Percentiles rank a stretch among this genome's conserved stretches.
Evolutionary conservation across 2,797 vertebrate genomes (phyloP).

Genomic region (Sebastes vulpes): DNA sequence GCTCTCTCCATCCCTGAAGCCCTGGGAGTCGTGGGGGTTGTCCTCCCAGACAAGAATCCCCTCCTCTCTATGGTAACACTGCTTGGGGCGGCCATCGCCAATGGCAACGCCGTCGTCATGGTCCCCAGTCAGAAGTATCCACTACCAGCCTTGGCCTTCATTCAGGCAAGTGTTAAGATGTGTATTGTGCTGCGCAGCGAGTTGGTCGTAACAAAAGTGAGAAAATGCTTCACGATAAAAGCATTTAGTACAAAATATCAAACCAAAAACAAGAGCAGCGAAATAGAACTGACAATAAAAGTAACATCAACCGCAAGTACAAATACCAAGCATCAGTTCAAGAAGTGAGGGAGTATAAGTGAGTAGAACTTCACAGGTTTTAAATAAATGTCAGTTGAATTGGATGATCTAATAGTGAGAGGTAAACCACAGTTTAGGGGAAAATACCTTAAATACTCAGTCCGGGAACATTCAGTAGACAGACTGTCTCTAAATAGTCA

Average conservation of each 20-base stretch:
- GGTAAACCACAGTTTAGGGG: too few relatives aligned
- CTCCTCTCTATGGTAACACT: slow-evolving; percentile 90
- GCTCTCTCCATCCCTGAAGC: slow-evolving; percentile 89
- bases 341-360: background rate
- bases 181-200: background rate
- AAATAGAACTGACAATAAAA: background rate
- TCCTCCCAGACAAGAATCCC: slow-evolving; percentile 87
- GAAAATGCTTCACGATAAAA: background rate
- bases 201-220: background rate
- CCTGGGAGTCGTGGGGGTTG: slow-evolving; percentile 88
- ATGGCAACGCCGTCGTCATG: slow-evolving; percentile 89
- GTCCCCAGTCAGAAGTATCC: slow-evolving; percentile 89
- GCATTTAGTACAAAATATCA: background rate
- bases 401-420: too few relatives aligned
- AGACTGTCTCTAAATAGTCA: too few relatives aligned
- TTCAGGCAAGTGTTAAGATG: slow-evolving; percentile 81
- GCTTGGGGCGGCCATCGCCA: slow-evolving; percentile 87
- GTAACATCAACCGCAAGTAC: background rate
- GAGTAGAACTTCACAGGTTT: background rate
- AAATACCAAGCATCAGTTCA: background rate
- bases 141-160: slow-evolving; percentile 87
- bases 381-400: background rate
- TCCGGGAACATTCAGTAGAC: background rate
- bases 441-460: background rate
- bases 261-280: background rate